Conservation (phyloP, 2,888 invertebrate species). For the Tanypteryx hageni region DNA sequence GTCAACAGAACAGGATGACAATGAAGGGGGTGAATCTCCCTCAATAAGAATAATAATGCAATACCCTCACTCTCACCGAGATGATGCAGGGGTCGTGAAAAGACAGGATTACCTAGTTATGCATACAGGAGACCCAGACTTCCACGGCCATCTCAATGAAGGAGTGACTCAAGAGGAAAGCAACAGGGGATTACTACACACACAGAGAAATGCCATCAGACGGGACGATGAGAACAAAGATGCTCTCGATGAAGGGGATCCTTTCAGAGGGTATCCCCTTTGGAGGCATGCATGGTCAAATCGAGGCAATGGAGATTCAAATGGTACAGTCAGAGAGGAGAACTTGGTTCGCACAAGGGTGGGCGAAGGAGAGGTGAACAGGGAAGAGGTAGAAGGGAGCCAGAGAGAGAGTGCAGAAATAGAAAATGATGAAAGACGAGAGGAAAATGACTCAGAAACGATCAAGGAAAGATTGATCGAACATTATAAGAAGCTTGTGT, state of each 20-base stretch:
- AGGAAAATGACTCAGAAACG: neutral
- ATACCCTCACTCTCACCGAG: slow-evolving; percentile 72
- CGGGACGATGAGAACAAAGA: neutral
- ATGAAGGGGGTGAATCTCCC: neutral
- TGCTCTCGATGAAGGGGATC: slow-evolving; percentile 66
- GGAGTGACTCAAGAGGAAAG: slow-evolving; percentile 34
- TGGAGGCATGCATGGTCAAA: slow-evolving; percentile 72
- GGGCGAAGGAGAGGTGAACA: slow-evolving; percentile 3
- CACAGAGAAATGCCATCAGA: slow-evolving; percentile 45
- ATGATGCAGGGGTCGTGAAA: slow-evolving; percentile 66
- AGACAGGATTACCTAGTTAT: slow-evolving; percentile 72
- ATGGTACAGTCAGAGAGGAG: slow-evolving; percentile 61
- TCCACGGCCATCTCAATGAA: slow-evolving; percentile 71
- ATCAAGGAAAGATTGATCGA: slow-evolving; percentile 70
- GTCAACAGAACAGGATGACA: neutral
- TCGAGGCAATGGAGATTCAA: slow-evolving; percentile 67
- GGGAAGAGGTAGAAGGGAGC: slow-evolving; percentile 58
- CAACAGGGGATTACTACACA: neutral
- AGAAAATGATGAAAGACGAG: slow-evolving; percentile 46
- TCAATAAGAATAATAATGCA: slow-evolving; percentile 73
- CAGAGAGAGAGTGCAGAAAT: slow-evolving; percentile 69
- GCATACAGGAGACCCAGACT: slow-evolving; percentile 70
- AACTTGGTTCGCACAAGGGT: slow-evolving; percentile 65
- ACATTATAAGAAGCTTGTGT: slow-evolving; percentile 72
- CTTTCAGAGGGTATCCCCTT: slow-evolving; percentile 71